Evolutionary conservation across 1,140 invertebrate species (phyloP).

Genomic region (Pararge aegeria): DNA sequence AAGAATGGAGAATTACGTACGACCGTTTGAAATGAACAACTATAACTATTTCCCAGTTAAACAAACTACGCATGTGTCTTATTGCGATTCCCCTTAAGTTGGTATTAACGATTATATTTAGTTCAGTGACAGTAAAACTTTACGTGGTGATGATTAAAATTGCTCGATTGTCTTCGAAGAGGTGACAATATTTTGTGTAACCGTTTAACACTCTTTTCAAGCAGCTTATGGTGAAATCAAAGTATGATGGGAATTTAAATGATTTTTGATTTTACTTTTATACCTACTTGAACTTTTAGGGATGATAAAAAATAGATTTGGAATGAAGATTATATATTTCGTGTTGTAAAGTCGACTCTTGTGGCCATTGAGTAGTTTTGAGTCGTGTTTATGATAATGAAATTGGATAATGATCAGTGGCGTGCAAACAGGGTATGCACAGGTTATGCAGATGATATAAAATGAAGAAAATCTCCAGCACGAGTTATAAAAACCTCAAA

Average conservation of each 20-base stretch:
- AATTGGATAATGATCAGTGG: too few relatives aligned
- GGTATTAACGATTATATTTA: background rate
- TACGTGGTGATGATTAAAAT: slow-evolving; percentile 62
- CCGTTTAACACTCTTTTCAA: slow-evolving; percentile 43
- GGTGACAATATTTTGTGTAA: slow-evolving; percentile 35
- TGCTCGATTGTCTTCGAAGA: slow-evolving; percentile 11
- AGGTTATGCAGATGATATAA: too few relatives aligned
- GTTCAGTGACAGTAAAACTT: slow-evolving; percentile 33
- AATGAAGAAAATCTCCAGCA: too few relatives aligned
- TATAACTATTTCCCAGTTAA: background rate
- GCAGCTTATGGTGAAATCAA: slow-evolving; percentile 58
- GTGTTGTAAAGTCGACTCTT: too few relatives aligned
- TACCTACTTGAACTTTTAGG: too few relatives aligned
- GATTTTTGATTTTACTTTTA: slow-evolving; percentile 33
- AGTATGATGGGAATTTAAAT: slow-evolving; percentile 58
- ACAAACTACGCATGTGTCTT: slow-evolving; percentile 7
- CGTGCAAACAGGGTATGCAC: too few relatives aligned
- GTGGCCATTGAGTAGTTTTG: too few relatives aligned
- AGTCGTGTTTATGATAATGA: too few relatives aligned
- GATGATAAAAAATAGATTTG: background rate
- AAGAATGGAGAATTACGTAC: slow-evolving; percentile 37
- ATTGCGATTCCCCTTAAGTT: background rate
- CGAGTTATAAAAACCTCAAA: too few relatives aligned
- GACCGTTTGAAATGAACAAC: background rate
- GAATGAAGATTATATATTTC: too few relatives aligned